Base-by-base conservation (phyloP, 2,797 vertebrate species). In the Eulemur albifrons region DNA sequence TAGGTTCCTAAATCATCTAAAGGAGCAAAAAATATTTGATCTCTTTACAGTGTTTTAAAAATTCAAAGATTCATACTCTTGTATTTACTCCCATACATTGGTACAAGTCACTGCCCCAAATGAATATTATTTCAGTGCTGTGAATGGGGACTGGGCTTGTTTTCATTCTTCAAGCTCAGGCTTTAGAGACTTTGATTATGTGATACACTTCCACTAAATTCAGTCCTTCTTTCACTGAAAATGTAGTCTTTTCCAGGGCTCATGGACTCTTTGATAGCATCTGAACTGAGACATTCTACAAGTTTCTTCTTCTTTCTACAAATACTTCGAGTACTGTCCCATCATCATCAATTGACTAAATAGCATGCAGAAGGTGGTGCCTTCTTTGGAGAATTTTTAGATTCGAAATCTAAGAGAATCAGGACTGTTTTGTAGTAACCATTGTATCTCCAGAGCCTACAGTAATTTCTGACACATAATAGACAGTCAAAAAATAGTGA, bases 21-120 rank as follows among this genome's bases (percentile, higher is more conserved):
- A 73, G 40, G 13, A 57, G 4, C 17, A 76, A 67, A 81, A 80
- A 70, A 32, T 75, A 30, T 61, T 57, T 57, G 32, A 95, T 85
- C 4, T 79, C n/a, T 84, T 76, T 54, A 70, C 30, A 82, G 12
- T 1, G 12, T 43, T 92, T 86, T 45, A 73, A 90, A 86, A 93
- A 27, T 88, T 84, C 35, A 77, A 92, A 83, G 40, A 59, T 40
- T 6, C 12, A 40, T 40, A 67, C 6, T 2, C 3, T 40, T 65
- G 25, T 73, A 32, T 57, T 82, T 79, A 90, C 57, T 67, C 20
- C 1, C 8, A 20, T 25, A n/a, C 7, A 5, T 10, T 65, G 27
- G 5, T 50, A 85, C 4, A 93, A 32, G 45, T 67, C 10, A 84
- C 2, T 65, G 5, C 3, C 76, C 83, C 20, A 90, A 52, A 81